These are phyloP conservation scores for Dasysyrphus albostriatus DNA, from an alignment of 2,888 invertebrate genomes.

Conservation along the genomic window DNA sequence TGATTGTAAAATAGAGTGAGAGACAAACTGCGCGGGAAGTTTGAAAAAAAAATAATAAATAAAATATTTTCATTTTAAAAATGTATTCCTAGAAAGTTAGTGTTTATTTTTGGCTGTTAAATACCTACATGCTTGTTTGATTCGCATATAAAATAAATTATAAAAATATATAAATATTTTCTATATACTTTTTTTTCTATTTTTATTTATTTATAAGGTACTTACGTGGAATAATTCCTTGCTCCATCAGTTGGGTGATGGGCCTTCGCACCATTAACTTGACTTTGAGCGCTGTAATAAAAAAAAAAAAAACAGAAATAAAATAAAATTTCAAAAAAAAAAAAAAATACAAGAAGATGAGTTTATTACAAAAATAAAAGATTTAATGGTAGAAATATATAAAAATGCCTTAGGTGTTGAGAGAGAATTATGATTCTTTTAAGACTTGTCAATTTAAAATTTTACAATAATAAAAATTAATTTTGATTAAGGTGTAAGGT, in stretches of 20 bases:
- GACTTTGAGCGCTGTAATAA: conserved; percentile 94
- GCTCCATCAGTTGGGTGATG: conserved; percentile 97
- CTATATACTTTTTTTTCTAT: background rate
- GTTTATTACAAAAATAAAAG: conserved; percentile 23
- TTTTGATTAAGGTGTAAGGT: conserved; percentile 9
- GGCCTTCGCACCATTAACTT: conserved; percentile 98
- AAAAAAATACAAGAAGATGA: conserved; percentile 13
- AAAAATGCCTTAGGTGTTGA: background rate
- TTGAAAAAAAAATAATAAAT: background rate
- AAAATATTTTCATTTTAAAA: conserved; percentile 1
- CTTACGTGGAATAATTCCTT: conserved; percentile 99
- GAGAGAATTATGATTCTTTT: conserved; percentile 20
- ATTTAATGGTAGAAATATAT: background rate
- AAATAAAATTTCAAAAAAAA: background rate
- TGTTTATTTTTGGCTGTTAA: conserved; percentile 16
- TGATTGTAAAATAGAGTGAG: background rate
- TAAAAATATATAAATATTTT: background rate
- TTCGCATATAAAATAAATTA: conserved; percentile 4
- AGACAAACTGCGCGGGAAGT: conserved; percentile 18
- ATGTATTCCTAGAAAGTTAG: conserved; percentile 3
- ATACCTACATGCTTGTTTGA: conserved; percentile 10
- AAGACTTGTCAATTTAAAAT: conserved; percentile 12
- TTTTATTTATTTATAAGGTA: conserved; percentile 81
- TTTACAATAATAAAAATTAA: conserved; percentile 20
- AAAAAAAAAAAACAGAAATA: conserved; percentile 16